phyloP scores from a whole-genome alignment of 1,140 invertebrate genomes.

The Drosophila ironensis region DNA sequence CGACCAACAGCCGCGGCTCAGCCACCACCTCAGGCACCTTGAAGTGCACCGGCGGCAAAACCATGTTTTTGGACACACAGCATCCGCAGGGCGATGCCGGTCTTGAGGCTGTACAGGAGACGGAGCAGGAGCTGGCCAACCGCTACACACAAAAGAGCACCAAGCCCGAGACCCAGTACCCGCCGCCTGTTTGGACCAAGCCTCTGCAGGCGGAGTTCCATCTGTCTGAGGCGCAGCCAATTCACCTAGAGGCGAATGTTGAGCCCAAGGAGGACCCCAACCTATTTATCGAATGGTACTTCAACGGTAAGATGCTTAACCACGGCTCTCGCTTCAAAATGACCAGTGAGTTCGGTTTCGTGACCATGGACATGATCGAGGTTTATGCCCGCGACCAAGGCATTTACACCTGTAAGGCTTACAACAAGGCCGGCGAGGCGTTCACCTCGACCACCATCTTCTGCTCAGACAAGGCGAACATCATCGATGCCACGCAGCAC shows the following conservation, averaged over 20 bases:
- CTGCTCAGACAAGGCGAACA: conserved; percentile 90
- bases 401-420: conserved; percentile 95
- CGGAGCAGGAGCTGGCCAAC: conserved; percentile 88
- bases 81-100: conserved; percentile 94
- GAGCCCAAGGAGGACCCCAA: conserved; percentile 98
- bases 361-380: conserved; percentile 93
- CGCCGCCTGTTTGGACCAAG: conserved; percentile 94
- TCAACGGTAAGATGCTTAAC: conserved; percentile 93
- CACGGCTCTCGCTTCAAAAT: conserved; percentile 93
- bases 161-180: conserved; percentile 88
- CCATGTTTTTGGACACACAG: conserved; percentile 92
- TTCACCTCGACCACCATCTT: conserved; percentile 95
- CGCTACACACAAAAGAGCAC: conserved; percentile 86
- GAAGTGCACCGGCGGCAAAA: conserved; percentile 90
- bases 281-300: conserved; percentile 96
- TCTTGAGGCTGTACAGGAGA: conserved; percentile 92
- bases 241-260: conserved; percentile 96
- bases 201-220: conserved; percentile 91
- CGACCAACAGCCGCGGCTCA: conserved; percentile 94
- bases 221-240: conserved; percentile 93
- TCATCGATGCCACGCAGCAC: conserved; percentile 95
- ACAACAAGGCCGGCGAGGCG: conserved; percentile 93
- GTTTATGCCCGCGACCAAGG: conserved; percentile 96
- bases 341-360: conserved; percentile 95
- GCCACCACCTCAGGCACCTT: conserved; percentile 94